These are phyloP conservation scores for Morone chrysops DNA, from an alignment of 2,113 vertebrate species.

Conservation along the genomic window DNA sequence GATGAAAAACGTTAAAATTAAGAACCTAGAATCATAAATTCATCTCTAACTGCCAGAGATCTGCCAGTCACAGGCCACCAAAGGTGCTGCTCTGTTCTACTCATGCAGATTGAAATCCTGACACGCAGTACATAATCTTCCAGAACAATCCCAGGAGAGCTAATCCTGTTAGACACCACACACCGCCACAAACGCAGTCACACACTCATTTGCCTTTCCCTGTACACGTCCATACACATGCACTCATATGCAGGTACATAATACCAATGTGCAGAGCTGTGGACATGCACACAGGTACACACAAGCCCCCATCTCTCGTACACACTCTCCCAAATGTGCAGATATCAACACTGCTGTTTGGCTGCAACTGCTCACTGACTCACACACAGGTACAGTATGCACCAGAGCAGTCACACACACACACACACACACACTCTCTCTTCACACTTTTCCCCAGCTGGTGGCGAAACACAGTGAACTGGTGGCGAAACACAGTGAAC, in stretches of 20 bases:
- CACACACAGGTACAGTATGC: conserved; percentile 13
- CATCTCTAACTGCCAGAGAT: conserved; percentile 17
- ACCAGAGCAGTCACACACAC: conserved; percentile 14
- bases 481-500: conserved; percentile 44
- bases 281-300: background rate
- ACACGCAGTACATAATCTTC: conserved; percentile 60
- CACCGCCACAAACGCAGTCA: background rate
- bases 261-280: background rate
- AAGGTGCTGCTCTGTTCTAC: conserved; percentile 34
- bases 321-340: background rate
- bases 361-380: background rate
- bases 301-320: background rate
- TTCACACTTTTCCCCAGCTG: conserved; percentile 23
- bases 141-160: conserved; percentile 54
- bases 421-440: background rate
- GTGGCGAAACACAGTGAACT: conserved; percentile 44
- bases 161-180: conserved; percentile 61
- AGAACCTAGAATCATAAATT: conserved; percentile 13
- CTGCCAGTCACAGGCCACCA: conserved; percentile 8
- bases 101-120: conserved; percentile 61
- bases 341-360: background rate
- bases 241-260: background rate
- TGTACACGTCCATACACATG: background rate
- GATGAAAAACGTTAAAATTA: background rate
- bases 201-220: background rate